Evolutionary conservation across 2,113 vertebrate species (phyloP).

Genomic region (Ammodramus savannarum): DNA sequence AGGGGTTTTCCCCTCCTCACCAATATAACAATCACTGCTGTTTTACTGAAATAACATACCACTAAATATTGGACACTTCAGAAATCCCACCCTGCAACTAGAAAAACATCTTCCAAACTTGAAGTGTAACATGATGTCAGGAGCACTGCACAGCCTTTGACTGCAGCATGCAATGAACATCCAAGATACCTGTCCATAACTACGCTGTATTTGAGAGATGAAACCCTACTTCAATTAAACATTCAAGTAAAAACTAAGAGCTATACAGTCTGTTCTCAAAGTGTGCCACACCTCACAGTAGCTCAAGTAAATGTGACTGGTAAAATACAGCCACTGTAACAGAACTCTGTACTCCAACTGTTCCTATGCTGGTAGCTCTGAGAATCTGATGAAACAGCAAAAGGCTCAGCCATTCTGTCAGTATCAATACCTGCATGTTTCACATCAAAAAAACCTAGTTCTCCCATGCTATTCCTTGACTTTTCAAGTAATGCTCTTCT

Average conservation of each 20-base stretch:
- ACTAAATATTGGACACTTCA: not conserved
- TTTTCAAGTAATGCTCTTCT: not conserved
- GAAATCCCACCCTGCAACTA: not conserved
- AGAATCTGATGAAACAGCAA: not conserved
- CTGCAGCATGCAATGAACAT: not conserved
- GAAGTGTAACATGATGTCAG: not conserved
- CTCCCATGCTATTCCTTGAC: not conserved
- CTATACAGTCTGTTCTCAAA: not conserved
- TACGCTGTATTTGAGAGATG: not conserved
- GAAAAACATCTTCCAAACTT: not conserved
- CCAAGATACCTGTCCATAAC: not conserved
- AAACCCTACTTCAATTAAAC: not conserved
- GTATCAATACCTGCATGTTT: not conserved
- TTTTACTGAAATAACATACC: not conserved
- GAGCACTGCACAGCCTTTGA: not conserved
- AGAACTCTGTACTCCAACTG: not conserved
- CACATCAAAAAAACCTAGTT: not conserved
- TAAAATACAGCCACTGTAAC: not conserved
- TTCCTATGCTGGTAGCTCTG: not conserved
- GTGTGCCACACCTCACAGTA: not conserved
- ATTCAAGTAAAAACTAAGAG: not conserved
- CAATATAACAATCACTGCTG: not conserved
- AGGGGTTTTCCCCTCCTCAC: fast-evolving
- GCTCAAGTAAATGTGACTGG: not conserved
- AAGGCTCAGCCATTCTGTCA: not conserved